phyloP scores from a whole-genome alignment of 2,797 vertebrate species.

The Cossypha caffra region DNA sequence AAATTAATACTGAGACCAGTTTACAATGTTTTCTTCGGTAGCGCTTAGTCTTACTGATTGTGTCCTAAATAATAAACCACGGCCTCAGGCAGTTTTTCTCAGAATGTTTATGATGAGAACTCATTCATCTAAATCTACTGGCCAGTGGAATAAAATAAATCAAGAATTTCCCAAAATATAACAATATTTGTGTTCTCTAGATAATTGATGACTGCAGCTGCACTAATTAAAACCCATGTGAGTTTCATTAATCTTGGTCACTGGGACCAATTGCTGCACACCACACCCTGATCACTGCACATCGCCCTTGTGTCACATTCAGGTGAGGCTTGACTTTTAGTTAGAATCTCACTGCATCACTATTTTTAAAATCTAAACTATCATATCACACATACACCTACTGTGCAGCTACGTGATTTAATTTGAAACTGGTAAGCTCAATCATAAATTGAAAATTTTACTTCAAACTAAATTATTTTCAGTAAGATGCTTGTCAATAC shows the following conservation, averaged over 20 bases:
- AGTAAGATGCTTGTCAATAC: neutral
- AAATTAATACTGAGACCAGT: constrained; percentile 77
- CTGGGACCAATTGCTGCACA: constrained; percentile 84
- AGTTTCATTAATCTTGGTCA: constrained; percentile 98
- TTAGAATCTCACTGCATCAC: neutral
- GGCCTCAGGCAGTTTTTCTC: constrained; percentile 80
- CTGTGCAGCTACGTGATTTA: neutral
- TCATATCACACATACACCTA: neutral
- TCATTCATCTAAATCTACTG: constrained; percentile 96
- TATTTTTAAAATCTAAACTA: neutral
- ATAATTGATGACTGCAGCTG: constrained; percentile 96
- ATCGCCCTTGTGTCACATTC: constrained; percentile 64
- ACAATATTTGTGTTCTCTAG: constrained; percentile 98
- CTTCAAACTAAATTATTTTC: neutral
- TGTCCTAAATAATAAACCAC: constrained; percentile 85
- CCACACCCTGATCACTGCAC: constrained; percentile 81
- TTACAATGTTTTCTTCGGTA: constrained; percentile 72
- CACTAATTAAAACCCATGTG: constrained; percentile 96
- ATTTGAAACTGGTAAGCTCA: neutral
- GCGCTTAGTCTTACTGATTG: constrained; percentile 80
- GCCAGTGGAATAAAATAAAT: constrained; percentile 96
- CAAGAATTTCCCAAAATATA: constrained; percentile 97
- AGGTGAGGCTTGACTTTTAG: constrained; percentile 34
- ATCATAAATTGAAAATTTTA: neutral
- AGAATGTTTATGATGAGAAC: constrained; percentile 93